Percentiles rank a stretch among this genome's conserved stretches.
Conservation (phyloP, 2,113 vertebrate genomes). For the Caranx melampygus region DNA sequence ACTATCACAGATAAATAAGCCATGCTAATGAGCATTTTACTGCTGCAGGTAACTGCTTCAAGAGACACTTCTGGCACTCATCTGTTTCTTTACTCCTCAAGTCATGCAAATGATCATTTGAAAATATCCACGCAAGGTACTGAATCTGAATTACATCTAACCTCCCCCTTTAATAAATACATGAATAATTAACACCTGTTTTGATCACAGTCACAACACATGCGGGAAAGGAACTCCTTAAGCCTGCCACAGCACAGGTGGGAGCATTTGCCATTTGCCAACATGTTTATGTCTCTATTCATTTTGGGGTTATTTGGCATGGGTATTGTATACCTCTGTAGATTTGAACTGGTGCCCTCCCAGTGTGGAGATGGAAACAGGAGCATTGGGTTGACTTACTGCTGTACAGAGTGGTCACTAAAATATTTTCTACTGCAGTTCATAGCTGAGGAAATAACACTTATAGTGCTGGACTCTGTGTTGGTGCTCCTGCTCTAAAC, state of each 20-base stretch:
- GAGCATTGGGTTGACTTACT: too few species aligned
- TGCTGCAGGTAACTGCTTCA: constrained; percentile 6
- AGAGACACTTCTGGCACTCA: not conserved
- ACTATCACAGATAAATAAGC: constrained; percentile 15
- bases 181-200: not conserved
- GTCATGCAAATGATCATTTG: not conserved
- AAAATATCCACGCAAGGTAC: not conserved
- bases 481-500: too few species aligned
- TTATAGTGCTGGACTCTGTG: too few species aligned
- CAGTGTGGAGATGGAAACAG: too few species aligned
- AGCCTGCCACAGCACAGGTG: not conserved
- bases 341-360: too few species aligned
- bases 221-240: not conserved
- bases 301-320: too few species aligned
- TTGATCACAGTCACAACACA: not conserved
- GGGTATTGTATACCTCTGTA: too few species aligned
- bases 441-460: too few species aligned
- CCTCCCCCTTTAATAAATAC: too few species aligned
- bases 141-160: too few species aligned
- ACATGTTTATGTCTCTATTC: not conserved
- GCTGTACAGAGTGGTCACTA: too few species aligned
- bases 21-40: constrained; percentile 20
- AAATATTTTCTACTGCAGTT: too few species aligned
- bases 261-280: not conserved
- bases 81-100: not conserved